These are phyloP conservation scores for Syngnathoides biaculeatus DNA, from an alignment of 2,113 vertebrate species.

Conservation along the genomic window DNA sequence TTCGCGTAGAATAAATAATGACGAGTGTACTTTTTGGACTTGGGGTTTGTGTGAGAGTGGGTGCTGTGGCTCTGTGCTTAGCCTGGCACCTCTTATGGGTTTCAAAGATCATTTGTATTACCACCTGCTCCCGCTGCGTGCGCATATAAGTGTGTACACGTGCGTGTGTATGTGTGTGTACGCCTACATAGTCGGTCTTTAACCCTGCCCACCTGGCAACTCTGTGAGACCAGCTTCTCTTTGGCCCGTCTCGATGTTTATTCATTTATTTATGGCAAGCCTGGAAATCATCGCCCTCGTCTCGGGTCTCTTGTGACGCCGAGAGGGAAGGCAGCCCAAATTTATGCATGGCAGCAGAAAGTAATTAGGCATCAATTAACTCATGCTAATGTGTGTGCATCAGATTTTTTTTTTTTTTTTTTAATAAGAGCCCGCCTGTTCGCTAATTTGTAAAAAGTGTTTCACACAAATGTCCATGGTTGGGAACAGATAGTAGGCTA, in stretches of 20 bases:
- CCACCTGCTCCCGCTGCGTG: conserved; percentile 56
- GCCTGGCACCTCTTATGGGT: conserved; percentile 45
- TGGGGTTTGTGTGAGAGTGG: conserved; percentile 8
- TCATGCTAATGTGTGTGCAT: conserved; percentile 77
- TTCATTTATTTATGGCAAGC: conserved; percentile 77
- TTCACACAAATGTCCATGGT: conserved; percentile 60
- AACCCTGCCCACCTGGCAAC: conserved; percentile 71
- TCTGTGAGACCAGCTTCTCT: conserved; percentile 55
- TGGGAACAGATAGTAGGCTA: conserved; percentile 61
- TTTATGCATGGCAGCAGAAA: conserved; percentile 79
- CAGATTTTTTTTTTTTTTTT: conserved; percentile 37
- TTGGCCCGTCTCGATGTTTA: conserved; percentile 73
- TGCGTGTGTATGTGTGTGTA: conserved; percentile 18
- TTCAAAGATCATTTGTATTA: conserved; percentile 64
- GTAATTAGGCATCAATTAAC: conserved; percentile 83
- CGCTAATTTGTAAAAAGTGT: conserved; percentile 76
- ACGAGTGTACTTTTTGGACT: conserved; percentile 40
- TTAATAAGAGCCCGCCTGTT: conserved; percentile 61
- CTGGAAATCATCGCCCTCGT: conserved; percentile 65
- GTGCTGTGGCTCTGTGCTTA: conserved; percentile 27
- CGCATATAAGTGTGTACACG: neutral
- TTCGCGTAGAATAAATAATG: conserved; percentile 55
- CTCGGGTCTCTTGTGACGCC: conserved; percentile 62
- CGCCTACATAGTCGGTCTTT: conserved; percentile 65
- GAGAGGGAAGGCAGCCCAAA: conserved; percentile 59